Base-by-base conservation (phyloP, 2,113 vertebrate genomes). In the Ammodytes marinus region DNA sequence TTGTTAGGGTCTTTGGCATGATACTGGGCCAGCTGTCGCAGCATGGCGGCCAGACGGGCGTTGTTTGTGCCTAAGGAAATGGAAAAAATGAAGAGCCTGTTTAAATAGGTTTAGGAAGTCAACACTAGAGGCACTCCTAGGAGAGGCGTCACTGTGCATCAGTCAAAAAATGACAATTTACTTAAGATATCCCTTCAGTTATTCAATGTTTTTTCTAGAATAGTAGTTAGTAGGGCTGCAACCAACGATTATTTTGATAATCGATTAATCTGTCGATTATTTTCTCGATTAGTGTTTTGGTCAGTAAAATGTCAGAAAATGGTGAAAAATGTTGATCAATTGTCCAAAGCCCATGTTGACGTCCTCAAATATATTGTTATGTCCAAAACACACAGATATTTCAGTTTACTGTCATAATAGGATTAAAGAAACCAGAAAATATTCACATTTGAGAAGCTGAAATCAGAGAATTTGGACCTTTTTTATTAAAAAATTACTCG, bases 1-100 rank as follows among this genome's bases (percentile, higher is more conserved):
- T 99, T 99, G 95, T 99, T 99, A 50, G 98, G 98, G 90, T 99
- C 98, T 94, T 99, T 99, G 90, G 98, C 98, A 0, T 99, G 98
- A 92, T 99, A 99, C 82, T 99, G 98, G 37, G 98, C 98, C 39
- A 99, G 94, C 90, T 99, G 98, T 40, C 98, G 94, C 80, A 99
- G 93, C 98, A 99, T 99, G 0, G 98, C 98, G 2, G 98, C 98
- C 88, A 99, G 87, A 0, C 98, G 96, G 35, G 98, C 98, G 0
- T 99, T 99, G 86, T 99, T 99, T 75, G 98, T 99, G 83, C 98
- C 98, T 99, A 87, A 27, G 61, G 61, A 86, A 9, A 68, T 37
- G 42, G 27, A 79, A 80, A 73, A 69, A 74, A 73, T 59, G n/a
- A 54, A 4, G 54, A 63, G 63, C 2, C 6, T n/a, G 55, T 66